These are phyloP conservation scores for Dicyrtomina minuta DNA, from an alignment of 2,888 invertebrate genomes.

Conservation along the genomic window DNA sequence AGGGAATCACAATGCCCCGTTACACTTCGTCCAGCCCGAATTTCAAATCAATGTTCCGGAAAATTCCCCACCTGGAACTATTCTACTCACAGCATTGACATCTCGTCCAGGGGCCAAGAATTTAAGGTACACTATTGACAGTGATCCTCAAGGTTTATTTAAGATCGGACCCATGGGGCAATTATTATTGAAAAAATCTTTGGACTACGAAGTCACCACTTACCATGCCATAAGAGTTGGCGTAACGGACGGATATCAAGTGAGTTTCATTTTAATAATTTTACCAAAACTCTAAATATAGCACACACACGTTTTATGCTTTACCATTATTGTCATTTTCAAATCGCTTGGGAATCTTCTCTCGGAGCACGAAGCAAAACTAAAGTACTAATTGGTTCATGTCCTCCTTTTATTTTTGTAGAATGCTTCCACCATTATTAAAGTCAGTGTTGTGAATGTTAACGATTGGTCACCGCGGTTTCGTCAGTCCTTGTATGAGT, in stretches of 20 bases:
- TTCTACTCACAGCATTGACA: slow-evolving; percentile 69
- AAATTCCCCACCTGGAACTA: slow-evolving; percentile 71
- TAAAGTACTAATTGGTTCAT: too few relatives aligned
- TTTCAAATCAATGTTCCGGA: slow-evolving; percentile 74
- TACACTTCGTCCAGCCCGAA: slow-evolving; percentile 71
- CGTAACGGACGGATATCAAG: slow-evolving; percentile 76
- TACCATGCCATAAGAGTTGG: slow-evolving; percentile 74
- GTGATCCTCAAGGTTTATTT: slow-evolving; percentile 45
- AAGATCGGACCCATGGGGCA: slow-evolving; percentile 67
- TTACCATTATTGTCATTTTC: too few relatives aligned
- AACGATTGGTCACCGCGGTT: slow-evolving; percentile 94
- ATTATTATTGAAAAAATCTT: slow-evolving; percentile 69
- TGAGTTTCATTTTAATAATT: slow-evolving; percentile 57
- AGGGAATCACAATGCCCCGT: slow-evolving; percentile 60
- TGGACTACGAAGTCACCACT: slow-evolving; percentile 75
- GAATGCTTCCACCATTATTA: slow-evolving; percentile 82
- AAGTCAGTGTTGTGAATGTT: slow-evolving; percentile 78
- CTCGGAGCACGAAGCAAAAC: too few relatives aligned
- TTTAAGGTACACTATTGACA: slow-evolving; percentile 46
- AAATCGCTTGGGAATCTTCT: too few relatives aligned
- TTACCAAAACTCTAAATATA: too few relatives aligned
- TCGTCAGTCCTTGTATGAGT: slow-evolving; percentile 83
- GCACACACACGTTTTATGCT: too few relatives aligned
- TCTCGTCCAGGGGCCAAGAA: slow-evolving; percentile 63
- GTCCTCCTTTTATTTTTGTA: too few relatives aligned